These are phyloP conservation scores for Cheirogaleus medius DNA, from an alignment of 2,113 vertebrate genomes.

Conservation along the genomic window DNA sequence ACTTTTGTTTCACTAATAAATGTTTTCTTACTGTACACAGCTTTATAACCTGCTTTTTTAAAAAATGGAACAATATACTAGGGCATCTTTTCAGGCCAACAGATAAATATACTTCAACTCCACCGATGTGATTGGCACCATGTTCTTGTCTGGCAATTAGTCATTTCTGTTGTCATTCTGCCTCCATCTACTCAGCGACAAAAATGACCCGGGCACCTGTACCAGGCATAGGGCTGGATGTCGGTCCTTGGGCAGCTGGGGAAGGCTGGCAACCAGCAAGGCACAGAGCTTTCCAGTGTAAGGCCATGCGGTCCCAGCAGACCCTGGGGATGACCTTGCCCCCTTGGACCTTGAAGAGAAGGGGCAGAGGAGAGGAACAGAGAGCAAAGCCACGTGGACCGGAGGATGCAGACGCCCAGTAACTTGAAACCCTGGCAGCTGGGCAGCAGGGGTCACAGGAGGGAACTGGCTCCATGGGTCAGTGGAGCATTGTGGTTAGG, in stretches of 20 bases:
- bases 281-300: background rate
- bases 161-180: background rate
- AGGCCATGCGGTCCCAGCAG: background rate
- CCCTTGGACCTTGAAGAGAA: background rate
- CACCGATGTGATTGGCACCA: background rate
- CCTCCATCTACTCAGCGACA: background rate
- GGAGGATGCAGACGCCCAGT: background rate
- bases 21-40: background rate
- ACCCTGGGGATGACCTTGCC: background rate
- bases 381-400: background rate
- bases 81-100: background rate
- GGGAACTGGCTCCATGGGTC: background rate
- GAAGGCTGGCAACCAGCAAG: background rate
- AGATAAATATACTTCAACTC: background rate
- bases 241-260: background rate
- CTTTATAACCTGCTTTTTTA: background rate
- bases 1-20: slow-evolving; percentile 43
- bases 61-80: background rate
- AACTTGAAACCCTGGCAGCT: background rate
- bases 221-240: background rate
- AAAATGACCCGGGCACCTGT: background rate
- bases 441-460: background rate
- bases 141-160: background rate
- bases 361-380: accelerated
- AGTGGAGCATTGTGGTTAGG: background rate